Base-by-base conservation (phyloP, 2,797 vertebrate genomes). In the Nannoperca obscura region DNA sequence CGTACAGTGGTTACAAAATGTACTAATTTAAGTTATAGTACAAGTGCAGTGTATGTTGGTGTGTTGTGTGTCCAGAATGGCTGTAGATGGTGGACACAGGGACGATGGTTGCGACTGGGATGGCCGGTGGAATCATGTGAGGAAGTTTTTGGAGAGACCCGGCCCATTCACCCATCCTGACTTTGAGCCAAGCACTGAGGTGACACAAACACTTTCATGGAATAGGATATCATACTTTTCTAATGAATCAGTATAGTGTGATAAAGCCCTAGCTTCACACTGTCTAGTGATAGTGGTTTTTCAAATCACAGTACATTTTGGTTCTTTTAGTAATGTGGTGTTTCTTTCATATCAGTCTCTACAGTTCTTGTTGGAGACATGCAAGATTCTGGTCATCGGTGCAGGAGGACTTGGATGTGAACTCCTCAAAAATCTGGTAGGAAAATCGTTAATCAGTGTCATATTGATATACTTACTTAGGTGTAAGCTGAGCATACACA, bases 91-190 rank as follows among this genome's bases (percentile, higher is more conserved):
- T 88, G 96, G 95, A 96, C 97, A 96, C 95, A 94, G 94, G 95
- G 96, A 95, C 86, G 92, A 92, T 92, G 84, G 84, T 49, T 96
- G 95, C 94, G 96, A 98, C 94, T 99, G 98, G 98, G 97, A 98
- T 82, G 97, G 97, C 91, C 96, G 97, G 89, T 99, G 98, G 98
- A 98, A 97, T 96, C 98, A 99, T 89, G 96, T 99, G 86, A 97
- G 92, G 96, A 99, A 98, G 94, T 99, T 99, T 94, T 95, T 99
- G 91, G 97, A 99, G 95, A 95, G 97, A 95, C 96, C 97, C 38
- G 98, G 97, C 88, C 97, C 98, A 2, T 99, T 99, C 92, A 98
- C 97, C 86, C 98, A 99, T 94, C 98, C 98, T 11, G 98, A 99
- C 95, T 99, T 99, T 95, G 97, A 99, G 88, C 96, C 97, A 14